phyloP scores from a whole-genome alignment of 2,888 invertebrate species.

The Plusia festucae region DNA sequence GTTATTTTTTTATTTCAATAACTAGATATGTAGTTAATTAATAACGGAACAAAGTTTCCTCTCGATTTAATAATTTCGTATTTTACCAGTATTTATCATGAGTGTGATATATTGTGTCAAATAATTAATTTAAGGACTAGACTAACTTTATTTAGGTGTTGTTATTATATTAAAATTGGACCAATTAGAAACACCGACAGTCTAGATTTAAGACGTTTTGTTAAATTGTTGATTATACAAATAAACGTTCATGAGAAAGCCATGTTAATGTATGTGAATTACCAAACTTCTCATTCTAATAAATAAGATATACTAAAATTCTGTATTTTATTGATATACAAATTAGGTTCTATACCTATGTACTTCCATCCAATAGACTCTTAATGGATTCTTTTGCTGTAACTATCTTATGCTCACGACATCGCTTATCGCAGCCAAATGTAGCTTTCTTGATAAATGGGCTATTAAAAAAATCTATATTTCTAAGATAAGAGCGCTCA shows the following conservation, averaged over 20 bases:
- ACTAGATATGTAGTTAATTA: background rate
- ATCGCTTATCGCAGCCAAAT: too few relatives aligned
- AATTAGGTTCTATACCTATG: too few relatives aligned
- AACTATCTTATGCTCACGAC: too few relatives aligned
- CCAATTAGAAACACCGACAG: background rate
- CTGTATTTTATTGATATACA: background rate
- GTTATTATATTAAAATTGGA: background rate
- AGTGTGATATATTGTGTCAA: background rate
- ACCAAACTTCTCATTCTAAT: background rate
- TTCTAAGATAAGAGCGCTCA: too few relatives aligned
- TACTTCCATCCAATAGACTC: too few relatives aligned
- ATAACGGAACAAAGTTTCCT: background rate
- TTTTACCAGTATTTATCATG: background rate
- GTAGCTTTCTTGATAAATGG: too few relatives aligned
- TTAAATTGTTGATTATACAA: background rate
- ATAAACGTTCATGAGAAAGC: background rate
- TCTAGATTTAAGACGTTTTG: background rate
- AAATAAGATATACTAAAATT: background rate
- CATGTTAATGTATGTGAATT: background rate
- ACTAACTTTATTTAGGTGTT: background rate
- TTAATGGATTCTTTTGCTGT: too few relatives aligned
- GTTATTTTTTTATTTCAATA: background rate
- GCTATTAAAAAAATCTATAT: too few relatives aligned
- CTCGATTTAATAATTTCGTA: background rate
- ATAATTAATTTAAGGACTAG: background rate